phyloP scores from a whole-genome alignment of 2,113 vertebrate species.

The Callocephalon fimbriatum region DNA sequence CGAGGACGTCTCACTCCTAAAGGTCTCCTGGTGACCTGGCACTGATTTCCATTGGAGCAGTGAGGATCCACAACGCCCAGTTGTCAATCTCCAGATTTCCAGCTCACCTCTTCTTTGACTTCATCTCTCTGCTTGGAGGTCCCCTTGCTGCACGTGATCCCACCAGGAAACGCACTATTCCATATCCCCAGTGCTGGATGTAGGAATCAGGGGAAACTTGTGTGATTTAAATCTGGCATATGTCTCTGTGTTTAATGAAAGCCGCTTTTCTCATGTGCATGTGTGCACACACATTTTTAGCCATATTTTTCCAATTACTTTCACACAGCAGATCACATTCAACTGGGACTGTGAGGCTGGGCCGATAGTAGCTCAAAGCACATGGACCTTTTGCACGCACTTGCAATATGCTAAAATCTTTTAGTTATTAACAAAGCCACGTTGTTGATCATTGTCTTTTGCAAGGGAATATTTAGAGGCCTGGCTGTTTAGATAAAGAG shows the following conservation, averaged over 20 bases:
- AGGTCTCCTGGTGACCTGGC: neutral
- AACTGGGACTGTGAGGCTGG: neutral
- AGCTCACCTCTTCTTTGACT: neutral
- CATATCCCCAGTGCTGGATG: neutral
- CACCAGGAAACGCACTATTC: neutral
- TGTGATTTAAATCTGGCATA: neutral
- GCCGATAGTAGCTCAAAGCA: neutral
- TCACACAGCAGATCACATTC: neutral
- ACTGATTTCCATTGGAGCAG: neutral
- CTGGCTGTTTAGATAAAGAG: neutral
- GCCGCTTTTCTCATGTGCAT: neutral
- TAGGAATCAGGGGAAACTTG: neutral
- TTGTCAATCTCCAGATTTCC: neutral
- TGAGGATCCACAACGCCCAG: neutral
- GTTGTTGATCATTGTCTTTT: neutral
- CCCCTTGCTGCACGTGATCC: rapidly evolving
- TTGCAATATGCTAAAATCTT: neutral
- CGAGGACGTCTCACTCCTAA: neutral
- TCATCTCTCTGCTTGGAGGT: neutral
- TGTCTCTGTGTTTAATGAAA: neutral
- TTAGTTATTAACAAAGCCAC: neutral
- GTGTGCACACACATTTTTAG: neutral
- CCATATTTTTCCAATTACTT: constrained; percentile 38
- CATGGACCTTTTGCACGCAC: neutral
- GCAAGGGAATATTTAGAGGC: neutral